These are phyloP conservation scores for Theocolax elegans DNA, from an alignment of 1,140 invertebrate species.

Conservation along the genomic window DNA sequence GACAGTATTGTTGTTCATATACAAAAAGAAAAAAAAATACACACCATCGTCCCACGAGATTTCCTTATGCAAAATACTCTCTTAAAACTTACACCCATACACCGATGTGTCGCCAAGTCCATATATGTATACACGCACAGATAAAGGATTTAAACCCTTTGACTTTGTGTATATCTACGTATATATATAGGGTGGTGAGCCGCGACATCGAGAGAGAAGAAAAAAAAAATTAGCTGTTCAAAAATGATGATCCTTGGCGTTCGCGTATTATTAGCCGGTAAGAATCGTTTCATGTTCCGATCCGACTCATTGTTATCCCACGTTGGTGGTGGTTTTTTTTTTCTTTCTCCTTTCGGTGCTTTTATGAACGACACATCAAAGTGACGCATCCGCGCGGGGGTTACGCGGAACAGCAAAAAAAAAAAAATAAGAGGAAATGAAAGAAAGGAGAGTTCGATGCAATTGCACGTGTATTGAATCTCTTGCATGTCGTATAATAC, in stretches of 20 bases:
- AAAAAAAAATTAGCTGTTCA: constrained; percentile 67
- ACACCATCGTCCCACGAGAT: constrained; percentile 18
- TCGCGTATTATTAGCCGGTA: constrained; percentile 60
- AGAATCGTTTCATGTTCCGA: constrained; percentile 67
- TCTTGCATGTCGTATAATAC: too few relatives aligned
- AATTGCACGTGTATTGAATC: constrained; percentile 31
- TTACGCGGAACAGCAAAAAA: constrained; percentile 40
- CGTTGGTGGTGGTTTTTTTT: constrained; percentile 48
- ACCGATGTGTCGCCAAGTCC: too few relatives aligned
- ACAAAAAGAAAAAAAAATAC: constrained; percentile 2
- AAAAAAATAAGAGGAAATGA: constrained; percentile 48
- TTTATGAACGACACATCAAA: constrained; percentile 64
- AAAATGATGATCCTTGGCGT: constrained; percentile 60
- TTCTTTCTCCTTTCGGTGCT: constrained; percentile 3
- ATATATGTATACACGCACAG: constrained; percentile 45
- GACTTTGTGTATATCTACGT: constrained; percentile 53
- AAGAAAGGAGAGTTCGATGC: constrained; percentile 31
- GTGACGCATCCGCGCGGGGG: constrained; percentile 48
- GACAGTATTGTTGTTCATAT: too few relatives aligned
- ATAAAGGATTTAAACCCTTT: constrained; percentile 58
- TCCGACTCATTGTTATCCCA: constrained; percentile 62
- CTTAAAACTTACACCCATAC: too few relatives aligned
- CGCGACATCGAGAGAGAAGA: constrained; percentile 45
- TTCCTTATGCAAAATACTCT: too few relatives aligned
- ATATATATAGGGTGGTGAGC: too few relatives aligned